phyloP scores from a whole-genome alignment of 2,888 invertebrate species.

The Agrochola lota region DNA sequence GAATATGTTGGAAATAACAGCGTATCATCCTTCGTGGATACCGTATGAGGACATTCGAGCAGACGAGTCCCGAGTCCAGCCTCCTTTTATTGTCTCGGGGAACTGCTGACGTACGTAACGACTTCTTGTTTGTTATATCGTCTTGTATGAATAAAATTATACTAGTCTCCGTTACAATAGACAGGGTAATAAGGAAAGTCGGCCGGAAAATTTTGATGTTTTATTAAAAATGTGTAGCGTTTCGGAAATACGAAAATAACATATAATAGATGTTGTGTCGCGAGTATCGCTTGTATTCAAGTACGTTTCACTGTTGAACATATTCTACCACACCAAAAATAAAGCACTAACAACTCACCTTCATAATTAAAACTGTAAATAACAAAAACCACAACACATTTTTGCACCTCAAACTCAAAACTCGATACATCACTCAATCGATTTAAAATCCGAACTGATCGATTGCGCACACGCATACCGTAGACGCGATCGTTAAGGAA shows the following conservation, averaged over 20 bases:
- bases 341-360: constrained; percentile 35
- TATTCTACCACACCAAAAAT: background rate
- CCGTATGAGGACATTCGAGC: constrained; percentile 84
- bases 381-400: constrained; percentile 42
- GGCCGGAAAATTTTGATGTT: constrained; percentile 65
- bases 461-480: constrained; percentile 87
- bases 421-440: constrained; percentile 49
- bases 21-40: constrained; percentile 89
- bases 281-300: constrained; percentile 6
- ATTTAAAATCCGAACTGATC: constrained; percentile 70
- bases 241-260: constrained; percentile 35
- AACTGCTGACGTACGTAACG: constrained; percentile 85
- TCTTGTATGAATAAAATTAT: constrained; percentile 83
- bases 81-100: constrained; percentile 85
- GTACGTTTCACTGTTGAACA: background rate
- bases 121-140: constrained; percentile 82
- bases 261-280: constrained; percentile 5
- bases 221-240: constrained; percentile 62
- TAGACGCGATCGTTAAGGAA: constrained; percentile 84
- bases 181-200: constrained; percentile 78
- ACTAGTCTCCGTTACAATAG: constrained; percentile 74
- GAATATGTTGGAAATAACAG: constrained; percentile 91
- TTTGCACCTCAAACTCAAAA: constrained; percentile 30
- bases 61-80: constrained; percentile 89
- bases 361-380: constrained; percentile 27